Evolutionary conservation across 2,888 invertebrate species (phyloP).

Genomic region (Copidosoma aretas): DNA sequence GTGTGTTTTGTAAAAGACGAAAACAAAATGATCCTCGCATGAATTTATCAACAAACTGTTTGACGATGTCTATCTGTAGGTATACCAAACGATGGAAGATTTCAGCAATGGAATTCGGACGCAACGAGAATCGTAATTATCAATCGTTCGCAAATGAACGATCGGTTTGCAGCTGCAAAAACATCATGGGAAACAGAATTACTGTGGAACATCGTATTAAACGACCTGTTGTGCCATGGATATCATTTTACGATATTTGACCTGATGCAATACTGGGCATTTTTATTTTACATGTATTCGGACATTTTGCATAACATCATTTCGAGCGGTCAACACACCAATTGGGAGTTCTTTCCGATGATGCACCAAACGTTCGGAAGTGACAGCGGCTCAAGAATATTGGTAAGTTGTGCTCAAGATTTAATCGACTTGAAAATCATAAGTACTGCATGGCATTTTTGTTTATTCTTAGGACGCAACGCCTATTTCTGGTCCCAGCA

Average conservation of each 20-base stretch:
- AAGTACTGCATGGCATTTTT: too few species aligned
- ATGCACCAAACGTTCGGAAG: slow-evolving; percentile 19
- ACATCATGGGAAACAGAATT: slow-evolving; percentile 3
- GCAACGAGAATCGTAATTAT: slow-evolving; percentile 20
- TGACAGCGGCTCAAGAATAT: neutral
- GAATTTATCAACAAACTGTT: neutral
- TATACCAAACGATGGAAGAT: slow-evolving; percentile 5
- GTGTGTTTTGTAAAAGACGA: neutral
- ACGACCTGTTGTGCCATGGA: slow-evolving; percentile 5
- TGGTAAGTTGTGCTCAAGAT: neutral
- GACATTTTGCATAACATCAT: slow-evolving; percentile 2
- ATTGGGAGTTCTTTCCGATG: slow-evolving; percentile 25
- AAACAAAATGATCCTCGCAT: neutral
- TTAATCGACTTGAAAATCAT: too few species aligned
- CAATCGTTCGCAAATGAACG: slow-evolving; percentile 21
- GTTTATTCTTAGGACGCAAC: too few species aligned
- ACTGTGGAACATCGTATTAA: slow-evolving; percentile 14
- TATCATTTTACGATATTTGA: slow-evolving; percentile 12
- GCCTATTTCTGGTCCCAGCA: neutral
- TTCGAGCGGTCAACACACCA: neutral
- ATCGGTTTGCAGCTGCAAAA: slow-evolving; percentile 8
- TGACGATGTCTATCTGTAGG: neutral
- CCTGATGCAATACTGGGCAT: slow-evolving; percentile 17
- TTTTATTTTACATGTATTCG: slow-evolving; percentile 17
- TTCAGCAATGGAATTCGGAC: slow-evolving; percentile 12